Base-by-base conservation (phyloP, 2,113 vertebrate species). In the Tyrannus savana region DNA sequence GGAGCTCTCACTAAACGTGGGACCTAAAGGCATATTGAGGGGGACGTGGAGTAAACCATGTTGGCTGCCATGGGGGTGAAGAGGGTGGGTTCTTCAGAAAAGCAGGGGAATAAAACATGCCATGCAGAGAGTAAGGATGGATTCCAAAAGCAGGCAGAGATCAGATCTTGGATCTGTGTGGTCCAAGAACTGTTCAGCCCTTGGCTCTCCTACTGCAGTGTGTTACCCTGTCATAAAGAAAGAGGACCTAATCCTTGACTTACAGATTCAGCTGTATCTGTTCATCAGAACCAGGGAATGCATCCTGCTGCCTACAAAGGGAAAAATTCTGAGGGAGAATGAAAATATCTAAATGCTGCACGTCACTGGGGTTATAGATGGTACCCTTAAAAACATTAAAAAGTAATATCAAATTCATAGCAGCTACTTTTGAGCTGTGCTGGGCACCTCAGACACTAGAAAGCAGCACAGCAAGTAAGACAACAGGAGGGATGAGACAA, bases 1-100 rank as follows among this genome's bases (percentile, higher is more conserved):
- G 0, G 0, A 79, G 66, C 10, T 52, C 55, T 21, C 16, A 12
- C 58, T 31, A 31, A 83, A 67, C 0, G 0, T 31, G 46, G 46
- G 27, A 58, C 27, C 56, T 44, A 58, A 83, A 58, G 0, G 1
- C 8, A 16, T 7, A 17, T 7, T 12, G 47, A 28, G 33, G 47
- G 12, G 3, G 14, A 27, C 0, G 3, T 37, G 60, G 16, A 56
- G 62, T 46, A 12, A 75, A 87, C 52, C n/a, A 41, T 6, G 10
- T 19, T 47, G 55, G 37, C 47, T 62, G 52, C 27, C 80, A 39
- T 0, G 22, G 16, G 22, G 41, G 27, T 52, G 19, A 14, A 66
- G 44, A 78, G 15, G 19, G 15, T 3, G 30, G 44, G 21, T 10
- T 68, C 59, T 15, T 50, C 46, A 35, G 77, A 22, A 71, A 87